Percentiles rank a stretch among this genome's conserved stretches.
Conservation (phyloP, 2,113 vertebrate genomes). For the Butorides virescens region DNA sequence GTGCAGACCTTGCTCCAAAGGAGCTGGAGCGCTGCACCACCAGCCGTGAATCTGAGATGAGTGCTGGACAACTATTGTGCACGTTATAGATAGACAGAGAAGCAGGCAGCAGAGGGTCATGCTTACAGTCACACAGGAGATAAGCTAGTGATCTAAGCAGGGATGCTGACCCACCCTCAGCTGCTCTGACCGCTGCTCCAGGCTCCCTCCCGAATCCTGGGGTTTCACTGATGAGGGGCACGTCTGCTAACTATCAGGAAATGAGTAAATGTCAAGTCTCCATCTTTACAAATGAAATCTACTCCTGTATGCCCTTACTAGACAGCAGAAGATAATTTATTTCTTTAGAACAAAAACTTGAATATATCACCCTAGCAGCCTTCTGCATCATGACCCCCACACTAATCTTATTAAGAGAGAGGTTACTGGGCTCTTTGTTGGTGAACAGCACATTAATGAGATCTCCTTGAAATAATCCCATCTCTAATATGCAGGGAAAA, state of each 20-base stretch:
- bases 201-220: background rate
- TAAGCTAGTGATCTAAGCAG: background rate
- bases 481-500: slow-evolving; percentile 70
- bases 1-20: background rate
- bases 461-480: slow-evolving; percentile 71
- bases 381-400: slow-evolving; percentile 40
- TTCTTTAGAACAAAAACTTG: slow-evolving; percentile 58
- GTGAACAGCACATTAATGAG: slow-evolving; percentile 66
- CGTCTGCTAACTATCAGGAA: background rate
- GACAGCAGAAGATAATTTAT: slow-evolving; percentile 24
- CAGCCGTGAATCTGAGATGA: background rate
- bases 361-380: slow-evolving; percentile 44
- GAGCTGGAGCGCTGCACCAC: background rate
- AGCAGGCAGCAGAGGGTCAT: background rate
- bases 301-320: background rate
- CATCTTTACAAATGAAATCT: background rate
- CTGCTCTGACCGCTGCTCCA: background rate
- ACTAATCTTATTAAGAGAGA: slow-evolving; percentile 71
- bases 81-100: background rate
- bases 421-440: slow-evolving; percentile 60
- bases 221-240: background rate
- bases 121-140: background rate
- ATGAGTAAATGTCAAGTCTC: background rate
- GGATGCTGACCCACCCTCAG: background rate
- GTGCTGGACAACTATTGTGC: background rate